phyloP scores from a whole-genome alignment of 2,888 invertebrate genomes.

The Onchidella celtica region DNA sequence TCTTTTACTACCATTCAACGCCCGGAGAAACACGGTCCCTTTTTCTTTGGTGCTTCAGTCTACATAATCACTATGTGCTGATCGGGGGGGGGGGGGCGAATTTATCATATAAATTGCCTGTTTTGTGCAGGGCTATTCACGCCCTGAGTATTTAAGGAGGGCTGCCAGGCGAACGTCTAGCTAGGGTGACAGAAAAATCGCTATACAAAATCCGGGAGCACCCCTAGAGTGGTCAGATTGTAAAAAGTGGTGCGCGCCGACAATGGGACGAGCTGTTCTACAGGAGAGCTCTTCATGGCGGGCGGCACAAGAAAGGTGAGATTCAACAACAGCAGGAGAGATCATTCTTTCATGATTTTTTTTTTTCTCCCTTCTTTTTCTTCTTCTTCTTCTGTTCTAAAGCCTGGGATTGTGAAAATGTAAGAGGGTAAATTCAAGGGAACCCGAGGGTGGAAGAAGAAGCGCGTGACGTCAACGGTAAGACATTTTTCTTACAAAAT shows the following conservation, averaged over 20 bases:
- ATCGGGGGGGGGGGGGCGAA: not conserved
- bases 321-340: conserved; percentile 10
- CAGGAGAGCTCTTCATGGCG: not conserved
- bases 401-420: not conserved
- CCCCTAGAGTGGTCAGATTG: not conserved
- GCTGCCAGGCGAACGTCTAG: not conserved
- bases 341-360: conserved; percentile 4
- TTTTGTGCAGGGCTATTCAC: not conserved
- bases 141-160: not conserved
- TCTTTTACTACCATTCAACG: not conserved
- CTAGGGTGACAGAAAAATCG: not conserved
- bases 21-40: not conserved
- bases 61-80: not conserved
- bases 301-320: not conserved
- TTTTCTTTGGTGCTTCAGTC: not conserved
- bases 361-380: no score
- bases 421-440: not conserved
- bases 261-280: not conserved
- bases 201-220: not conserved
- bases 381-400: not conserved
- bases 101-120: conserved; percentile 24
- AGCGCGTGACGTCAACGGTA: conserved; percentile 11
- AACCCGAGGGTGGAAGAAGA: not conserved
- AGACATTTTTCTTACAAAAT: not conserved
- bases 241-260: not conserved